Evolutionary conservation across 2,888 invertebrate species (phyloP).

Genomic region (Tupiocoris notatus): DNA sequence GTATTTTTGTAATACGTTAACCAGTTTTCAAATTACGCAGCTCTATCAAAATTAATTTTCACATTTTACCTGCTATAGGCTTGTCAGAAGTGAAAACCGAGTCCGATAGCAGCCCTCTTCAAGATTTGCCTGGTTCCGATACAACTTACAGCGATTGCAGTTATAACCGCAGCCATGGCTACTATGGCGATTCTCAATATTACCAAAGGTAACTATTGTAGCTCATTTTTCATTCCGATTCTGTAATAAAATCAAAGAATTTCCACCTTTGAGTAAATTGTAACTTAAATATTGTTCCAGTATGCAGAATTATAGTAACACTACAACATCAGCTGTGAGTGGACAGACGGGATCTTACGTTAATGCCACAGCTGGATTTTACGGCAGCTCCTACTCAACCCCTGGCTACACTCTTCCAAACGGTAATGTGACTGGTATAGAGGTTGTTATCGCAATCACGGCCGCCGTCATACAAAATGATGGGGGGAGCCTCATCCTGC

Average conservation of each 20-base stretch:
- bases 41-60: background rate
- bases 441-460: too few species aligned
- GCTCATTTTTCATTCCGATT: too few species aligned
- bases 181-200: conserved; percentile 43
- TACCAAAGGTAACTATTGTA: too few species aligned
- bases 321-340: conserved; percentile 50
- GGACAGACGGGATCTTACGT: conserved; percentile 34
- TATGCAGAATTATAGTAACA: conserved; percentile 57
- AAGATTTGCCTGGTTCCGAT: conserved; percentile 32
- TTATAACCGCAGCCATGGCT: conserved; percentile 38
- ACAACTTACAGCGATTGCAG: conserved; percentile 44
- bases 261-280: too few species aligned
- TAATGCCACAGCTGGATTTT: conserved; percentile 50
- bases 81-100: conserved; percentile 44
- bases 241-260: too few species aligned
- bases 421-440: too few species aligned
- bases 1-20: background rate
- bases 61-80: conserved; percentile 21
- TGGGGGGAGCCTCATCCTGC: too few species aligned
- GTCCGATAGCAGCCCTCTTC: conserved; percentile 38
- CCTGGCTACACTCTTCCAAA: conserved; percentile 44
- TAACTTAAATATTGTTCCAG: conserved; percentile 52
- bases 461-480: too few species aligned
- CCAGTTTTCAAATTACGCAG: background rate
- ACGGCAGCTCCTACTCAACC: conserved; percentile 43